Base-by-base conservation (phyloP, 2,888 invertebrate species). In the Tetramorium bicarinatum region DNA sequence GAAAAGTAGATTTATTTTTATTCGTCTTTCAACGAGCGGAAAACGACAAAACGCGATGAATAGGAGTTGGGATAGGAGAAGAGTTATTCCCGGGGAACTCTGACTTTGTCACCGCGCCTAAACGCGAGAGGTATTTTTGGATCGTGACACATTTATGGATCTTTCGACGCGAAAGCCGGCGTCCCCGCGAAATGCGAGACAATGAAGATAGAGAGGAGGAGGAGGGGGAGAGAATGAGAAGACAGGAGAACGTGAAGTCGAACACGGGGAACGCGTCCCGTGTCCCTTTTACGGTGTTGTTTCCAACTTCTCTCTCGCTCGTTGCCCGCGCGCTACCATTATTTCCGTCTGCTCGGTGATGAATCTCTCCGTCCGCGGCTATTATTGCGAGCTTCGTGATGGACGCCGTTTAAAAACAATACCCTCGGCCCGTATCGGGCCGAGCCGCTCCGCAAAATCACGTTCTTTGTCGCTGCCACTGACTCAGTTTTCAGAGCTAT, bases 281-380 rank as follows among this genome's bases (percentile, higher is more conserved):
- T 82, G 88, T 89, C 87, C 88, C 90, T 89, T 91, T 91, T 89
- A 89, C 82, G 86, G 87, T 21, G 72, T 77, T 74, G 86, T 85
- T 82, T 47, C 54, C 54, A 38, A 67, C 38, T 66, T 62, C 61
- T 64, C 85, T 86, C 61, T 69, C 82, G 69, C 59, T 62, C 77
- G 66, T 67, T n/a, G 8, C 52, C 52, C 9, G 52, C 81, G 61
- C 66, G 61, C 62, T 74, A 75, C 86, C 86, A 91, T 91, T 91
- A 92, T 91, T 92, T 90, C 91, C 88, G 87, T 85, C 87, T 86
- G 86, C 85, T 56, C 67, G 84, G 52, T 67, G 75, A 71, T 82
- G 85, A 82, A 79, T 83, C 82, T 74, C 82, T 74, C 54, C 29
- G 81, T 52, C 41, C 29, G 47, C n/a, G 41, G 49, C 56, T 79